Base-by-base conservation (phyloP, 2,888 invertebrate species). In the Zhuqinia jingwanae region DNA sequence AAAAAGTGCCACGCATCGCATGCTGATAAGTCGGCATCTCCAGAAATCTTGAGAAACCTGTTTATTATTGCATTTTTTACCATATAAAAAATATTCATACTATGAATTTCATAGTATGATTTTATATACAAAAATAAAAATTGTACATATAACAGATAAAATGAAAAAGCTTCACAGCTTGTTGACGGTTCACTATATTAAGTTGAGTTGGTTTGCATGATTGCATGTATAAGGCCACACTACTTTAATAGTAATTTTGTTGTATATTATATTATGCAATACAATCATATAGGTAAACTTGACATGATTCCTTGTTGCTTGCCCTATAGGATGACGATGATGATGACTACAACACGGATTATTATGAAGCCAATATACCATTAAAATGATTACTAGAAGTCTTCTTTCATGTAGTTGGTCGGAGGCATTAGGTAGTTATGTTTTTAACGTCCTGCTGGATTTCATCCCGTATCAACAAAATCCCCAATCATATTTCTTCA, bases 31-130 rank as follows among this genome's bases (percentile, higher is more conserved):
- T 53, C 73, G 30, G 73, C 73, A 53, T 36, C n/a, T 80, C 85
- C 85, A 85, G 85, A 80, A 85, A 84, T 85, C 78, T 77, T 70
- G 85, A 85, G 79, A 79, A 85, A 85, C 85, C 85, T 75, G 85
- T 85, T 85, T 85, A 75, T 85, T 85, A 75, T 79, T 36, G 68
- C 79, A 68, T 80, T 50, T 68, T 25, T 78, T n/a, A n/a, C n/a
- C n/a, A n/a, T n/a, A n/a, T n/a, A n/a, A n/a, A n/a, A n/a, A n/a
- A n/a, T n/a, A n/a, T n/a, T n/a, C n/a, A n/a, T n/a, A n/a, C n/a
- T n/a, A n/a, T n/a, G n/a, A n/a, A n/a, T n/a, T n/a, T n/a, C n/a
- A n/a, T n/a, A n/a, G n/a, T n/a, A n/a, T n/a, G n/a, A n/a, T n/a
- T n/a, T n/a, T n/a, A n/a, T n/a, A n/a, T n/a, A n/a, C n/a, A n/a